Conservation (phyloP, 2,797 vertebrate genomes). For the Psittacula echo region DNA sequence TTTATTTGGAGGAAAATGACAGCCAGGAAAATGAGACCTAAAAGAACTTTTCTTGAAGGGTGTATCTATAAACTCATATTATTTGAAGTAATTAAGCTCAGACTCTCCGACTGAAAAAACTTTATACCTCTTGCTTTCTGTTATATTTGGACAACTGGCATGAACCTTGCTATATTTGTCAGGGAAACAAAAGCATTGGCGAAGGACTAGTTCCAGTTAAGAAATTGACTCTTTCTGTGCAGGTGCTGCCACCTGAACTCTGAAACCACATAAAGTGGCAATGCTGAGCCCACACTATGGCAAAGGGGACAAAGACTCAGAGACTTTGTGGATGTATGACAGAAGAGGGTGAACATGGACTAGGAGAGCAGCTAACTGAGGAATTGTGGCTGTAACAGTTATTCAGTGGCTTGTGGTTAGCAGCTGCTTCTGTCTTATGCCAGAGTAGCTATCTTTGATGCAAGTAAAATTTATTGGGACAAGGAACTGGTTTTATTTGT, state of each 20-base stretch:
- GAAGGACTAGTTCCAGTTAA: neutral
- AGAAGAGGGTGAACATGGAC: fast-evolving
- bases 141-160: neutral
- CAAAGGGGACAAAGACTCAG: fast-evolving
- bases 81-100: neutral
- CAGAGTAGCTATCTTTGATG: neutral
- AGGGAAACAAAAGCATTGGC: neutral
- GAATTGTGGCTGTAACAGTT: neutral
- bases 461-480: neutral
- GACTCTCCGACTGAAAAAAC: neutral
- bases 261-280: neutral
- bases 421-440: neutral
- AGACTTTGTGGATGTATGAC: fast-evolving
- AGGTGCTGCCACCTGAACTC: neutral
- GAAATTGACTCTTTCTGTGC: neutral
- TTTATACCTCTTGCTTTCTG: neutral
- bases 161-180: too few species aligned
- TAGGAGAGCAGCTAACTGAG: fast-evolving
- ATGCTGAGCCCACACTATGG: fast-evolving
- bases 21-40: neutral
- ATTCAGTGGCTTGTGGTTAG: neutral
- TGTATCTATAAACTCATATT: neutral
- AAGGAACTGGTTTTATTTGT: neutral
- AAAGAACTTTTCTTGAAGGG: neutral
- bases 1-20: neutral